These are phyloP conservation scores for Amyelois transitella DNA, from an alignment of 1,140 invertebrate species.

Conservation along the genomic window DNA sequence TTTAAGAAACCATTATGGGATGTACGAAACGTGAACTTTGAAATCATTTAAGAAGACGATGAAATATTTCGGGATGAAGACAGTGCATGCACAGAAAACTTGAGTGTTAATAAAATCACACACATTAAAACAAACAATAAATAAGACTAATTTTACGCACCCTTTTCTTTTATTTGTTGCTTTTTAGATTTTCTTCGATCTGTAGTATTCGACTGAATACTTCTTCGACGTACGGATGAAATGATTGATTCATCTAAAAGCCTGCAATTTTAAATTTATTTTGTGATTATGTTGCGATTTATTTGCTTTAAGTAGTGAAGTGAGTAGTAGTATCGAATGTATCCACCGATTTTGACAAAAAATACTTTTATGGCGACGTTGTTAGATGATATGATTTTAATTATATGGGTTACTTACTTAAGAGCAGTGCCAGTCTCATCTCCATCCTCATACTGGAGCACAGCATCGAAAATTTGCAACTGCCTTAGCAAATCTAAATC, in stretches of 20 bases:
- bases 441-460: slow-evolving; percentile 91
- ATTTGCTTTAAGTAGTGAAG: too few relatives aligned
- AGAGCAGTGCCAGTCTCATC: slow-evolving; percentile 82
- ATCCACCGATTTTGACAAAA: too few relatives aligned
- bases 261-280: slow-evolving; percentile 30
- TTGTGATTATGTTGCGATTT: too few relatives aligned
- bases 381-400: too few relatives aligned
- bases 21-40: neutral
- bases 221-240: slow-evolving; percentile 40
- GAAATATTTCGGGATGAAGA: neutral
- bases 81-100: neutral
- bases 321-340: too few relatives aligned
- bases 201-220: slow-evolving; percentile 35
- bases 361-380: too few relatives aligned
- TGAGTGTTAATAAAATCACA: neutral
- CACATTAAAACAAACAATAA: slow-evolving; percentile 2
- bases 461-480: slow-evolving; percentile 96
- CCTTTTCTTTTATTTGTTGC: slow-evolving; percentile 53
- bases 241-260: slow-evolving; percentile 87
- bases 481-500: slow-evolving; percentile 95
- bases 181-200: slow-evolving; percentile 58
- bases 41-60: neutral
- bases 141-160: slow-evolving; percentile 20
- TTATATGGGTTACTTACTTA: slow-evolving; percentile 43
- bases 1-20: neutral